Percentiles rank a stretch among this genome's conserved stretches.
Conservation (phyloP, 2,797 vertebrate genomes). For the Poecile montanus region DNA sequence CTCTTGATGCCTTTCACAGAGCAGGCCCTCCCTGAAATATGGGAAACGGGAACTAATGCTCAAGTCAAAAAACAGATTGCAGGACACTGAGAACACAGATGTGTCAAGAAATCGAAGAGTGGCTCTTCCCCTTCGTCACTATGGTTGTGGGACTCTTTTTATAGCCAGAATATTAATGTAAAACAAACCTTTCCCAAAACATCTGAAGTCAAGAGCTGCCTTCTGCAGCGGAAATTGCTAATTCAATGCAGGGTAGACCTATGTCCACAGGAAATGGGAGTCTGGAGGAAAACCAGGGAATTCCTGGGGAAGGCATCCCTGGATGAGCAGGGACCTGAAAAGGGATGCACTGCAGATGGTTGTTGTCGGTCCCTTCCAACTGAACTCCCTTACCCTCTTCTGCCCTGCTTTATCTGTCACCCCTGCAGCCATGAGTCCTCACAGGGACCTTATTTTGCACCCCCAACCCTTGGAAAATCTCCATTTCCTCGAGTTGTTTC, state of each 20-base stretch:
- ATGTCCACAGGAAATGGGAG: rapidly evolving
- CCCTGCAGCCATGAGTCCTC: background rate
- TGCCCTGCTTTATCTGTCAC: background rate
- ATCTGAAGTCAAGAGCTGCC: background rate
- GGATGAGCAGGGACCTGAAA: background rate
- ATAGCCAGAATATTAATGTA: background rate
- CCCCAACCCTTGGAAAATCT: background rate
- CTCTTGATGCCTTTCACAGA: slow-evolving; percentile 46
- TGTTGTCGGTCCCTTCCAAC: background rate
- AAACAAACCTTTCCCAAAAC: background rate
- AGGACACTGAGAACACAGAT: slow-evolving; percentile 23
- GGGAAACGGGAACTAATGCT: slow-evolving; percentile 1
- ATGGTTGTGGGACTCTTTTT: background rate
- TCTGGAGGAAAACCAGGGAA: background rate
- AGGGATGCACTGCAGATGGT: background rate
- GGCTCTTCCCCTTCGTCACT: background rate
- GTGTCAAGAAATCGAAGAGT: background rate
- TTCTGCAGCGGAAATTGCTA: background rate
- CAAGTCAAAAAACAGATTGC: background rate
- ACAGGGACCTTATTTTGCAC: background rate
- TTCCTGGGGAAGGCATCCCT: background rate
- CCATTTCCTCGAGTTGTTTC: background rate
- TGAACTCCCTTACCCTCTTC: rapidly evolving
- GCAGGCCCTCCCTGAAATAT: background rate
- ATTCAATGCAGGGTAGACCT: background rate